Percentiles rank a stretch among this genome's conserved stretches.
Conservation (phyloP, 1,140 invertebrate genomes). For the Protaetia brevitarsis region DNA sequence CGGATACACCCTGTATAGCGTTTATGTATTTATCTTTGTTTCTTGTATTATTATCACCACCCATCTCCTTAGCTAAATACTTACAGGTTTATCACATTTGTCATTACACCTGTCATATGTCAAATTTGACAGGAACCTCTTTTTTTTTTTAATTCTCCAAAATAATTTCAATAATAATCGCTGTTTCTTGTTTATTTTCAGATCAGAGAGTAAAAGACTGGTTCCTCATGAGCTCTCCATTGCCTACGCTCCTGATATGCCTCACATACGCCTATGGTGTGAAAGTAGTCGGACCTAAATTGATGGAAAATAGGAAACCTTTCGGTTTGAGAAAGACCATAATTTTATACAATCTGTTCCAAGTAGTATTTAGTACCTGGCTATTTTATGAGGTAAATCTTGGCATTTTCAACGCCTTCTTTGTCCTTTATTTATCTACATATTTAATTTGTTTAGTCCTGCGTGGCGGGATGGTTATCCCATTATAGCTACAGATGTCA, state of each 20-base stretch:
- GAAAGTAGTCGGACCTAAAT: slow-evolving; percentile 64
- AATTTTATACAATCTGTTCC: slow-evolving; percentile 67
- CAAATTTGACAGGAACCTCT: too few relatives aligned
- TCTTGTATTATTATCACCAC: too few relatives aligned
- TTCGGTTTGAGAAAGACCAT: slow-evolving; percentile 62
- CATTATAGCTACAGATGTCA: slow-evolving; percentile 91
- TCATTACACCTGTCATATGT: too few relatives aligned
- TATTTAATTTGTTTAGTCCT: slow-evolving; percentile 10
- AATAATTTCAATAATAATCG: neutral
- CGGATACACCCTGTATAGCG: too few relatives aligned
- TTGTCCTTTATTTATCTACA: neutral
- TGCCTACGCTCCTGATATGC: slow-evolving; percentile 76
- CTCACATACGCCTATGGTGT: slow-evolving; percentile 73
- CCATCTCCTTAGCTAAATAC: too few relatives aligned
- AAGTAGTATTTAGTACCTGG: slow-evolving; percentile 57
- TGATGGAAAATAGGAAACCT: slow-evolving; percentile 67
- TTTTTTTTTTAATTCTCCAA: too few relatives aligned
- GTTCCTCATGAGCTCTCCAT: slow-evolving; percentile 80
- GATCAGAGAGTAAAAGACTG: slow-evolving; percentile 81
- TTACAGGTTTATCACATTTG: too few relatives aligned
- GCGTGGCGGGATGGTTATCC: slow-evolving; percentile 75
- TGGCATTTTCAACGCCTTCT: neutral
- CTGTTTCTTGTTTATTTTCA: slow-evolving; percentile 48
- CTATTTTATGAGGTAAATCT: slow-evolving; percentile 41
- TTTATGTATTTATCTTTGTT: too few relatives aligned